Evolutionary conservation across 2,113 vertebrate genomes (phyloP), one percentile per base, ranked within the genome.

Genomic region (Hyaena hyaena): DNA sequence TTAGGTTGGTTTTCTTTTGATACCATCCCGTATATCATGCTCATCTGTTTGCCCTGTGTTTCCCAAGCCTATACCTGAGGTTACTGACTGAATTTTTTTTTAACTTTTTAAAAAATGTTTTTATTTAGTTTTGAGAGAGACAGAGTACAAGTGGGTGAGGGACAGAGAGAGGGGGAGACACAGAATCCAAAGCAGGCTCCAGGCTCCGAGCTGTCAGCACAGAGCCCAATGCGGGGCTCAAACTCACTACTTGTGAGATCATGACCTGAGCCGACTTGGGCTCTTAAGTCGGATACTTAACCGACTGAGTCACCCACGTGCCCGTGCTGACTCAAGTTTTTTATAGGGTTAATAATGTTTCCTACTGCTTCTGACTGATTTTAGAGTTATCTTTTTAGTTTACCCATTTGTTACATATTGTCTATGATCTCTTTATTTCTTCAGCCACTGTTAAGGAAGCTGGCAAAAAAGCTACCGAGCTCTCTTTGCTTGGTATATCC

Each of bases 341-440:
- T 53, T 26, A 43, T 1, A 79, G 45, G 28, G 24, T 50, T 88
- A 10, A 69, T 71, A 31, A 23, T 90, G 14, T 43, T 53, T 48
- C 26, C 90, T 96, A 53, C 63, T 43, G 4, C 5, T 85, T 93
- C 4, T 33, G 33, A 50, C 69, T 89, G 58, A 63, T 50, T 93
- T 89, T 84, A 69, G 61, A 93, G 26, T 88, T 83, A 58, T 24
- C 31, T 79, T 91, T 92, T 85, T 31, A 76, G 17, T 95, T 81
- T 95, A 58, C 10, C 21, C 12, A 33, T 33, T 87, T 74, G 31
- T 48, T 77, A 83, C 26, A 24, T 53, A 71, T 35, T 15, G 55
- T 63, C 28, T 84, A 10, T 83, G 12, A 61, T 92, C 15, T 26
- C 43, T 65, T 55, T 76, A 23, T 53, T 61, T 50, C 82, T 87